phyloP scores from a whole-genome alignment of 2,888 invertebrate genomes.

The Sacculina carcini region DNA sequence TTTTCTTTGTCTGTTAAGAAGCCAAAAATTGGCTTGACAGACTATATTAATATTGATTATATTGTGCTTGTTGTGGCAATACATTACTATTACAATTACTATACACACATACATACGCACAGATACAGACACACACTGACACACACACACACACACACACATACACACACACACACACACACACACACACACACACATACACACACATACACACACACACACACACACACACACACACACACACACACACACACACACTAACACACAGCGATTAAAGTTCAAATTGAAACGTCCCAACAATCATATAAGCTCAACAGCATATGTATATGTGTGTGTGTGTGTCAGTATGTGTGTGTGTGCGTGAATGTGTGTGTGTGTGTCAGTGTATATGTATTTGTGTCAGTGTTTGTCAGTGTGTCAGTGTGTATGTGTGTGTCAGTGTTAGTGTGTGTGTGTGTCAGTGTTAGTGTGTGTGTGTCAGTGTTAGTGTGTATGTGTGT shows the following conservation, averaged over 20 bases:
- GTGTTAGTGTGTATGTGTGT: too few relatives aligned
- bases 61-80: too few relatives aligned
- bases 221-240: neutral
- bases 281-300: neutral
- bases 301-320: neutral
- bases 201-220: neutral
- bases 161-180: neutral
- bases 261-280: neutral
- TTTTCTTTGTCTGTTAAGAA: too few relatives aligned
- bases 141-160: neutral
- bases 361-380: too few relatives aligned
- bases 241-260: neutral
- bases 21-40: too few relatives aligned
- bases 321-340: slow-evolving; percentile 5
- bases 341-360: too few relatives aligned
- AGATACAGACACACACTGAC: neutral
- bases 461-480: too few relatives aligned
- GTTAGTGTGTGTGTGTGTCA: too few relatives aligned
- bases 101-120: neutral
- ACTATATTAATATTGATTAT: too few relatives aligned
- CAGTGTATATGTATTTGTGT: too few relatives aligned
- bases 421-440: too few relatives aligned
- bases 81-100: neutral
- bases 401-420: too few relatives aligned
- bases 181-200: neutral